phyloP scores from a whole-genome alignment of 2,113 vertebrate species.

The Xenopus laevis region DNA sequence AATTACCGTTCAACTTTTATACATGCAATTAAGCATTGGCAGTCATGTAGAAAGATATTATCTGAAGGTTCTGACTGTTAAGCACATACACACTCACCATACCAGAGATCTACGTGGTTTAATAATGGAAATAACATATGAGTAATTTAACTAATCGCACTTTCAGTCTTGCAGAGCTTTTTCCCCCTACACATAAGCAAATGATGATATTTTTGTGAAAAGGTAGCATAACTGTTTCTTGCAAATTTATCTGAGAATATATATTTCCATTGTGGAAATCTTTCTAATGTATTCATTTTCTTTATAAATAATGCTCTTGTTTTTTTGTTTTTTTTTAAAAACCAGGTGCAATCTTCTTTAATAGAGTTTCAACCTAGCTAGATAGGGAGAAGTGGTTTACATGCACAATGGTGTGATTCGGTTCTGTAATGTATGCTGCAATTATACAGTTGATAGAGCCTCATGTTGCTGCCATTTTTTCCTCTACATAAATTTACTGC shows the following conservation, averaged over 20 bases:
- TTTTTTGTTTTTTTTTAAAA: no score
- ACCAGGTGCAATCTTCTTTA: constrained; percentile 11
- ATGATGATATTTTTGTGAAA: constrained; percentile 46
- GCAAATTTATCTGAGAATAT: constrained; percentile 51
- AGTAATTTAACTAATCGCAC: constrained; percentile 56
- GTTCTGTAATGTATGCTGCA: constrained; percentile 58
- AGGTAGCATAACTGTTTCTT: constrained; percentile 29
- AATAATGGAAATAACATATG: constrained; percentile 45
- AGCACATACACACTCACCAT: constrained; percentile 44
- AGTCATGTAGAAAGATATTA: constrained; percentile 51
- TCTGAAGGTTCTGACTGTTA: constrained; percentile 30
- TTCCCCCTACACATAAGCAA: constrained; percentile 47
- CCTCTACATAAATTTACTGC: constrained; percentile 59
- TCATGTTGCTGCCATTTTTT: constrained; percentile 52
- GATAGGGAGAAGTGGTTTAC: constrained; percentile 50
- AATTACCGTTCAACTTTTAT: constrained; percentile 24
- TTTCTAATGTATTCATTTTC: constrained; percentile 46
- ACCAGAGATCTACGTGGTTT: constrained; percentile 25
- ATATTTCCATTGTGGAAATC: constrained; percentile 51
- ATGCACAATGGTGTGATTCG: constrained; percentile 51
- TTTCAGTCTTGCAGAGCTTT: constrained; percentile 42
- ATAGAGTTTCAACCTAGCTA: constrained; percentile 40
- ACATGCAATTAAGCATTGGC: constrained; percentile 45
- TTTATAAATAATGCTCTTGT: constrained; percentile 32
- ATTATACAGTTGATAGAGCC: constrained; percentile 59